A percentile compares a stretch with the other conserved stretches of the same genome.
Evolutionary conservation across 1,140 invertebrate genomes (phyloP).

Genomic region (Cydia splendana): DNA sequence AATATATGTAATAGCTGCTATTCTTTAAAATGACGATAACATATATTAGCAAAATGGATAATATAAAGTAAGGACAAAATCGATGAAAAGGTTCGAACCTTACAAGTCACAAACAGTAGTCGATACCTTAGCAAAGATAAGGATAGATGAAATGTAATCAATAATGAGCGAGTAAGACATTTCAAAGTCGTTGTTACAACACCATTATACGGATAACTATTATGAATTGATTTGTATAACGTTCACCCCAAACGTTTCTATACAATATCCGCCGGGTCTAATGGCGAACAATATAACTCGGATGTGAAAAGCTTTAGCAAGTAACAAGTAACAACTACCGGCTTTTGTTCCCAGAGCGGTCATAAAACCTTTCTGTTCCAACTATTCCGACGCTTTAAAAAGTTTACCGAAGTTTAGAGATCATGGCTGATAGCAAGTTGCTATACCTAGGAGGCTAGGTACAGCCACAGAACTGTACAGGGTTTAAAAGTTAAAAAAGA

Average conservation of each 20-base stretch:
- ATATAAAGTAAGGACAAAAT: too few relatives aligned
- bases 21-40: too few relatives aligned
- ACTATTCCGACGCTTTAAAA: not conserved
- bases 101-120: too few relatives aligned
- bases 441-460: too few relatives aligned
- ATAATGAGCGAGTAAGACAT: too few relatives aligned
- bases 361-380: conserved; percentile 3
- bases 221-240: not conserved
- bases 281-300: conserved; percentile 3
- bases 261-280: not conserved
- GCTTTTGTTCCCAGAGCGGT: not conserved
- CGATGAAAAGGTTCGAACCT: too few relatives aligned
- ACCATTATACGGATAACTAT: not conserved
- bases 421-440: not conserved
- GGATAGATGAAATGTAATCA: too few relatives aligned
- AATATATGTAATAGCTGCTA: too few relatives aligned
- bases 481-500: too few relatives aligned
- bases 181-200: not conserved
- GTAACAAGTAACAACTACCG: conserved; percentile 9
- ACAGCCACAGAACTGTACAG: too few relatives aligned
- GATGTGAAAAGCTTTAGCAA: not conserved
- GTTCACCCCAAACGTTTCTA: not conserved
- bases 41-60: too few relatives aligned
- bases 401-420: not conserved
- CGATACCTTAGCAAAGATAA: too few relatives aligned